Evolutionary conservation across 2,888 invertebrate species (phyloP).

Genomic region (Netelia inedita): DNA sequence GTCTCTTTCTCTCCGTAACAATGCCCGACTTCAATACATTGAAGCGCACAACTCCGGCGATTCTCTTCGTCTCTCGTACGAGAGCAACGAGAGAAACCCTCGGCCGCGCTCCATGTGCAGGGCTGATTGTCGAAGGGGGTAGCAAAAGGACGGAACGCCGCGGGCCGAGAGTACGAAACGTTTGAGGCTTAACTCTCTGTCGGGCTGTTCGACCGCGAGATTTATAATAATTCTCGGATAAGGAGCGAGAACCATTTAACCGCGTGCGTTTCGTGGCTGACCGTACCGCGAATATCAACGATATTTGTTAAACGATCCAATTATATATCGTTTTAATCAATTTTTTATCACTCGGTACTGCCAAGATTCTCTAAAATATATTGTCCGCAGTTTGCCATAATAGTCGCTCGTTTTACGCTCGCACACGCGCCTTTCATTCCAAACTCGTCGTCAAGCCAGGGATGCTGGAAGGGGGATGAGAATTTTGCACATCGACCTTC

Average conservation of each 20-base stretch:
- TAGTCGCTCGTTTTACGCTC: constrained; percentile 23
- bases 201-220: constrained; percentile 19
- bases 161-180: constrained; percentile 52
- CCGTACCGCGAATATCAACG: no score
- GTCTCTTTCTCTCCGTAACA: constrained; percentile 60
- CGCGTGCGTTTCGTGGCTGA: not conserved
- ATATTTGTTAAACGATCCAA: no score
- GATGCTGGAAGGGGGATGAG: constrained; percentile 18
- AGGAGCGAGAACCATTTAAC: not conserved
- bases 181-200: constrained; percentile 30
- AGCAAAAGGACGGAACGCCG: constrained; percentile 59
- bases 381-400: constrained; percentile 18
- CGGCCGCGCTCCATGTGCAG: not conserved
- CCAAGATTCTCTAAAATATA: not conserved
- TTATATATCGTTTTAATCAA: not conserved
- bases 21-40: constrained; percentile 63
- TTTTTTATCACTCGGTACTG: not conserved
- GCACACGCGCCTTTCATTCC: constrained; percentile 13
- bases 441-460: not conserved
- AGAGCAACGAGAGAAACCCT: constrained; percentile 19
- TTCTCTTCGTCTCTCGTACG: constrained; percentile 22
- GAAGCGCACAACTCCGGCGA: constrained; percentile 46
- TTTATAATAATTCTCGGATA: constrained; percentile 9
- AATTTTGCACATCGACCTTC: constrained; percentile 69
- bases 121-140: constrained; percentile 63